Evolutionary conservation across 2,797 vertebrate species (phyloP).

Genomic region (Halcyon badia): DNA sequence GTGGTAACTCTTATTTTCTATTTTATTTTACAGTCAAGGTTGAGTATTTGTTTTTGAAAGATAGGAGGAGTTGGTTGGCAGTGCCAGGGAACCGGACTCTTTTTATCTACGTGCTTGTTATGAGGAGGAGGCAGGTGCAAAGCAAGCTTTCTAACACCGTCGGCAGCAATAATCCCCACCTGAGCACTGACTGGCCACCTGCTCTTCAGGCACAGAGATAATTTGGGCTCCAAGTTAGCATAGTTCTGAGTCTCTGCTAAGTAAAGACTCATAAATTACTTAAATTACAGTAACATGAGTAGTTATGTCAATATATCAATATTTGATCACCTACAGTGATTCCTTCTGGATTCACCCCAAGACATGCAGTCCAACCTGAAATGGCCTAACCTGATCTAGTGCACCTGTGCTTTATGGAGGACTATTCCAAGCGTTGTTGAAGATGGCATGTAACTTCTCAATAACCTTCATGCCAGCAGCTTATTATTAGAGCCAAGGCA

Average conservation of each 20-base stretch:
- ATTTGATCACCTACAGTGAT: conserved; percentile 48
- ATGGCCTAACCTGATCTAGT: background rate
- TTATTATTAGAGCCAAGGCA: background rate
- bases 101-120: conserved; percentile 65
- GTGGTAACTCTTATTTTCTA: conserved; percentile 65
- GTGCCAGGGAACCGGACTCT: conserved; percentile 57
- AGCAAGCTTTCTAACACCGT: conserved; percentile 55
- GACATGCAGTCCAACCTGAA: conserved; percentile 35
- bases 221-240: conserved; percentile 66
- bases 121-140: conserved; percentile 77
- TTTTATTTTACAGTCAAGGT: conserved; percentile 61
- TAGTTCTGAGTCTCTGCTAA: conserved; percentile 42
- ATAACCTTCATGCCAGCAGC: background rate
- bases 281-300: conserved; percentile 47
- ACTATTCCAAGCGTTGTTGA: background rate
- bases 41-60: conserved; percentile 71
- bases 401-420: conserved; percentile 36
- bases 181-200: conserved; percentile 78
- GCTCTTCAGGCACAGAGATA: conserved; percentile 75
- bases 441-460: background rate
- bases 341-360: conserved; percentile 57
- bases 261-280: conserved; percentile 80
- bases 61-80: conserved; percentile 48
- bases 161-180: conserved; percentile 69
- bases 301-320: conserved; percentile 65